These are phyloP conservation scores for Idaea dimidiata DNA, from an alignment of 2,888 invertebrate genomes.

Conservation along the genomic window DNA sequence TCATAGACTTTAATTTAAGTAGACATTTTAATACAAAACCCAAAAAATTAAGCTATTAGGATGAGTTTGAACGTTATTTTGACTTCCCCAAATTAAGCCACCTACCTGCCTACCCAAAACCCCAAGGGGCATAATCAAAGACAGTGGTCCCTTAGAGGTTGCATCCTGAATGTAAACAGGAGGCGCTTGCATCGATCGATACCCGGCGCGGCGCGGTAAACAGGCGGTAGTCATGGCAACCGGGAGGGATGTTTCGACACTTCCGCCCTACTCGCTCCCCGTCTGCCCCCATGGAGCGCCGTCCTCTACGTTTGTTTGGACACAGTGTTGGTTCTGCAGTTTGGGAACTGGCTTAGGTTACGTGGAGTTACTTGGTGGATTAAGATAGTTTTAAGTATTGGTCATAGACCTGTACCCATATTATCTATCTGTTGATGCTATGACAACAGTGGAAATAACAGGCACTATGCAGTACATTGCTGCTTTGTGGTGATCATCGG, in stretches of 20 bases:
- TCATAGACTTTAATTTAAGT: no score
- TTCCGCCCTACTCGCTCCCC: constrained; percentile 47
- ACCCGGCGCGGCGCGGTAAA: constrained; percentile 73
- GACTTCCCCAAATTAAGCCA: no score
- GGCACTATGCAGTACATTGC: no score
- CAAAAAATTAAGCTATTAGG: no score
- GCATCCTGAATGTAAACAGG: constrained; percentile 62
- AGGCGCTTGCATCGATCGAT: constrained; percentile 66
- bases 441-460: no score
- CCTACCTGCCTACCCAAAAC: not conserved
- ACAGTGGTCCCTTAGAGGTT: constrained; percentile 21
- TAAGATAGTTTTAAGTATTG: not conserved
- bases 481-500: no score
- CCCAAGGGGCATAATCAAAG: constrained; percentile 22
- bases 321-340: constrained; percentile 15
- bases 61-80: no score
- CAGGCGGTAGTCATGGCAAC: constrained; percentile 76
- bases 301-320: constrained; percentile 44
- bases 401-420: not conserved
- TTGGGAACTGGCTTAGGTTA: not conserved
- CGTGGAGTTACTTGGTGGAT: not conserved
- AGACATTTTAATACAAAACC: no score
- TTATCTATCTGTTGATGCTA: no score
- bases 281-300: constrained; percentile 41
- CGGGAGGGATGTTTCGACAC: constrained; percentile 64